Evolutionary conservation across 2,113 vertebrate species (phyloP).

Genomic region (Eonycteris spelaea): DNA sequence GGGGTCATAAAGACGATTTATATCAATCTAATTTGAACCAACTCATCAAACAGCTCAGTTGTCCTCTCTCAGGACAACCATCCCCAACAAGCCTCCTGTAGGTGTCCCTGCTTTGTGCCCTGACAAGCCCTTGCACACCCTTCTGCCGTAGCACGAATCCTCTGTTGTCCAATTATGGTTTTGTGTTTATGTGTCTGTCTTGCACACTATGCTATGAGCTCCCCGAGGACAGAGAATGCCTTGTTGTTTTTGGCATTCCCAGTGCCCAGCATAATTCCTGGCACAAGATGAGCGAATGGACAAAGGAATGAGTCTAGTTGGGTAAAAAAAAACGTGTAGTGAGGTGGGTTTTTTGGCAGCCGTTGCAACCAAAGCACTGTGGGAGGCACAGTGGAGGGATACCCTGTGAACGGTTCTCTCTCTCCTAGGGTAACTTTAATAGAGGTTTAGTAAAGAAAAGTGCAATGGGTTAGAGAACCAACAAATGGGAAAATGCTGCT

Average conservation of each 20-base stretch:
- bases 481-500: not conserved
- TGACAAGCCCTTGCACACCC: not conserved
- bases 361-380: not conserved
- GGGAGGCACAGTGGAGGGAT: not conserved
- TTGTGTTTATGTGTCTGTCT: not conserved
- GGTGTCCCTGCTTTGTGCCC: rapidly evolving
- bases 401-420: not conserved
- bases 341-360: not conserved
- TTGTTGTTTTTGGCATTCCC: not conserved
- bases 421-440: not conserved
- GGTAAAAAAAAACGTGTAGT: not conserved
- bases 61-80: not conserved
- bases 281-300: not conserved
- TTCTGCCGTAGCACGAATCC: not conserved
- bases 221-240: not conserved
- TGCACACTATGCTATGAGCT: not conserved
- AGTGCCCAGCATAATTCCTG: not conserved
- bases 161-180: not conserved
- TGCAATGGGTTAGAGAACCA: not conserved
- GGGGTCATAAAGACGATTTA: not conserved
- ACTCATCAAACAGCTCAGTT: not conserved
- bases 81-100: not conserved
- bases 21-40: not conserved
- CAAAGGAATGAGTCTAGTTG: not conserved
- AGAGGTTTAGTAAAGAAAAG: not conserved